Conservation (phyloP, 37 sponge, comb jelly and placozoan species). For the Aplysina aerophoba region DNA sequence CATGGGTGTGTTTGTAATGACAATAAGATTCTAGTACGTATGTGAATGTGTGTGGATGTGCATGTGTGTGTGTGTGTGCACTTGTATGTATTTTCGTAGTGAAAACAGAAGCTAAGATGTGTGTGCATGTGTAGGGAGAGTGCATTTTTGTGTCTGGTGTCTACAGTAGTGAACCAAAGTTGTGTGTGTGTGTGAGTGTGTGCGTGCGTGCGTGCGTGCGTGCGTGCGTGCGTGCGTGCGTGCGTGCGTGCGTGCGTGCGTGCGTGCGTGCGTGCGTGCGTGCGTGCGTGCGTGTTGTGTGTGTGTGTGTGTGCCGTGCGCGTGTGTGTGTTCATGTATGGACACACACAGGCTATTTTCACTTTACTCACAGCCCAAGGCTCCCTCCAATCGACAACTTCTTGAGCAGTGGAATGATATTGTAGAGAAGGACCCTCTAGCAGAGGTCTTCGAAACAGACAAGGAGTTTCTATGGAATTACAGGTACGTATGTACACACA, state of each 20-base stretch:
- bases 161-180: neutral
- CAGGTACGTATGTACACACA: constrained; percentile 46
- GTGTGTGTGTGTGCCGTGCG: neutral
- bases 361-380: constrained; percentile 1
- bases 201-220: neutral
- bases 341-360: neutral
- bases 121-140: neutral
- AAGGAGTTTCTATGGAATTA: constrained; percentile 87
- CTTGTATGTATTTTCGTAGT: neutral
- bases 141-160: neutral
- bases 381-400: constrained; percentile 9
- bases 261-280: neutral
- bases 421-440: constrained; percentile 76
- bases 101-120: neutral
- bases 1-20: neutral
- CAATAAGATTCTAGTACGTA: neutral
- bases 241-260: neutral
- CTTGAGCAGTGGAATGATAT: constrained; percentile 59
- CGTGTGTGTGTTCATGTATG: constrained; percentile 10
- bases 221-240: neutral
- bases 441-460: constrained; percentile 71
- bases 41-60: constrained; percentile 18
- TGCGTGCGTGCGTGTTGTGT: neutral
- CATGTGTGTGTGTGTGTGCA: constrained; percentile 3
- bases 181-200: neutral